phyloP scores from a whole-genome alignment of 1,140 invertebrate genomes.

The Liolophura sinensis region DNA sequence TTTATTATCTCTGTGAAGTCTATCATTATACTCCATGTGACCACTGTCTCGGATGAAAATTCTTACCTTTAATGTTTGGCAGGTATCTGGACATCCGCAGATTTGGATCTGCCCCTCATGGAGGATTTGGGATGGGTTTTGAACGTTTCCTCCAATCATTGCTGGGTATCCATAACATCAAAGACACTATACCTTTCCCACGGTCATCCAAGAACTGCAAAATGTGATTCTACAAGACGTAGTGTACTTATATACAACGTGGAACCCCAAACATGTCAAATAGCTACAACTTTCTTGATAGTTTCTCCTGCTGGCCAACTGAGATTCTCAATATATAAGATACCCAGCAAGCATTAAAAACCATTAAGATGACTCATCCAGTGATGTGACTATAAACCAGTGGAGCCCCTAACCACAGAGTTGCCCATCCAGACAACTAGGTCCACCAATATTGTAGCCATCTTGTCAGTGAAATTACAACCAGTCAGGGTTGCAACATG shows the following conservation, averaged over 20 bases:
- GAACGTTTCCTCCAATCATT: slow-evolving; percentile 87
- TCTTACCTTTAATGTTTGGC: slow-evolving; percentile 11
- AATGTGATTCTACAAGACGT: slow-evolving; percentile 62
- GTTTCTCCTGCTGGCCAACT: too few relatives aligned
- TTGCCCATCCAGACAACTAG: too few relatives aligned
- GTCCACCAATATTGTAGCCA: too few relatives aligned
- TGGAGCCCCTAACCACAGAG: too few relatives aligned
- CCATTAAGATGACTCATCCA: too few relatives aligned
- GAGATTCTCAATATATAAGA: too few relatives aligned
- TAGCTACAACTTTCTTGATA: too few relatives aligned
- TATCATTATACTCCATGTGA: background rate
- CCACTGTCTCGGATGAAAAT: background rate
- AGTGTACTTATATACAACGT: background rate
- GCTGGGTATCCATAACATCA: slow-evolving; percentile 82
- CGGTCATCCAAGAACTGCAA: slow-evolving; percentile 87
- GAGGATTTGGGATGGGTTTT: slow-evolving; percentile 94
- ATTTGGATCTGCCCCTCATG: slow-evolving; percentile 85
- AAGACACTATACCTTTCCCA: slow-evolving; percentile 93
- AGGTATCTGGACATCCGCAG: slow-evolving; percentile 87
- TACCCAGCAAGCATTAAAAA: too few relatives aligned
- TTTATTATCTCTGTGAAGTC: background rate
- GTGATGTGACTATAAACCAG: too few relatives aligned
- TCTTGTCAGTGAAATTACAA: too few relatives aligned
- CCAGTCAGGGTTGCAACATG: too few relatives aligned
- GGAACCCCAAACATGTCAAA: too few relatives aligned